Evolutionary conservation across 2,113 vertebrate species (phyloP).

Genomic region (Psammodynastes pulverulentus): DNA sequence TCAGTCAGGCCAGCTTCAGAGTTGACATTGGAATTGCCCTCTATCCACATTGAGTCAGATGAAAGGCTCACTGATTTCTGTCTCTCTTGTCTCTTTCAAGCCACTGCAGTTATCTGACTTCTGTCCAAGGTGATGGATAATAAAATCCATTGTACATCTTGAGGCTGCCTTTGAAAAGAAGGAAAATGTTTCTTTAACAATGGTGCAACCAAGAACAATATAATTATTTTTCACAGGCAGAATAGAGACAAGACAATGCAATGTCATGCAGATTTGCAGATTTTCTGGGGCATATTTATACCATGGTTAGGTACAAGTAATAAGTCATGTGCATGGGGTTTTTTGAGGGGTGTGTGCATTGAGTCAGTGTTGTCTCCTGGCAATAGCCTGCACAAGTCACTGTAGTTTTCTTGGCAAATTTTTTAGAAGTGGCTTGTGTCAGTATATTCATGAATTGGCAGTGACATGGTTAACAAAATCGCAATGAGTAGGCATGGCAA

Average conservation of each 20-base stretch:
- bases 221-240: not conserved
- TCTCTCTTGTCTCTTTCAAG: not conserved
- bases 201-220: not conserved
- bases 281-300: not conserved
- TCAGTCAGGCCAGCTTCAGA: no score
- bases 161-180: not conserved
- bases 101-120: not conserved
- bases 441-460: no score
- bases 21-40: no score
- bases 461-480: no score
- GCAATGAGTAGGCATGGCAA: no score
- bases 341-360: not conserved
- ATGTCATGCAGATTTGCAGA: not conserved
- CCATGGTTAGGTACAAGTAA: not conserved
- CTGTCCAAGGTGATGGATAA: not conserved
- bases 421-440: not conserved
- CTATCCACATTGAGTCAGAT: not conserved
- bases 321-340: not conserved
- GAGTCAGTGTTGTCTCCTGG: not conserved
- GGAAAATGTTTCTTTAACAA: not conserved
- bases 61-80: not conserved
- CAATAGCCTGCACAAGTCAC: not conserved
- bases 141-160: not conserved
- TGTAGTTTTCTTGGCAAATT: not conserved
- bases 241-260: not conserved